Evolutionary conservation across 2,888 invertebrate species (phyloP), one percentile per base, ranked within the genome.

Genomic region (Nemotelus pantherinus): DNA sequence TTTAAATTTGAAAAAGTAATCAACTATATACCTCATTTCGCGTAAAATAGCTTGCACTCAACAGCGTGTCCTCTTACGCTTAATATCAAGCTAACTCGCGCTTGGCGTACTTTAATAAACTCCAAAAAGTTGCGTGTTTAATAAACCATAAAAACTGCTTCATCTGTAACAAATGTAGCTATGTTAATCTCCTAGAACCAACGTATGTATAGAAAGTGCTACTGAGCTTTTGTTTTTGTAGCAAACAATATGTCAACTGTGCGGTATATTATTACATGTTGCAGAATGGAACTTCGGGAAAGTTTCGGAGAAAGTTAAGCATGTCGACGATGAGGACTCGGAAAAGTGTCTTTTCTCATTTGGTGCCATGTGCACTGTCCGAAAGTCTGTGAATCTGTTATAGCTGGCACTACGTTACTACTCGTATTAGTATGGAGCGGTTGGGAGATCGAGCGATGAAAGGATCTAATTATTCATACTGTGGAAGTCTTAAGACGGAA

Each of bases 401-500:
- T n/a, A 70, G 41, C 43, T n/a, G 45, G 39, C 25, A 44, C 10
- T 44, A 9, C 44, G 48, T n/a, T 25, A 48, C 25, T n/a, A 58
- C 4, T 25, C 39, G 63, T 10, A 4, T 25, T 57, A 57, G 50
- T 67, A 48, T 9, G 48, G 67, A 67, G 9, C 48, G n/a, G 67
- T 53, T 70, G 70, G 53, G 55, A 53, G 53, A 70, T 70, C 53
- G 25, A 47, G 53, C 70, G 70, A 70, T 70, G 70, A 70, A 70
- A 74, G 63, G 63, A 63, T 41, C 74, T 63, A 74, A 74, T 74
- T 74, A 74, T 74, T 74, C 74, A 74, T 74, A 60, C 48, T 60
- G 74, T 63, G 74, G 48, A 74, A 60, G 63, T 74, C 45, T 10
- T 25, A 72, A 58, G 72, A 3, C 48, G 60, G 74, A 74, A 74